A percentile compares a stretch with the other conserved stretches of the same genome.
Evolutionary conservation across 2,888 invertebrate genomes (phyloP).

Genomic region (Lycocerus yunnanus): DNA sequence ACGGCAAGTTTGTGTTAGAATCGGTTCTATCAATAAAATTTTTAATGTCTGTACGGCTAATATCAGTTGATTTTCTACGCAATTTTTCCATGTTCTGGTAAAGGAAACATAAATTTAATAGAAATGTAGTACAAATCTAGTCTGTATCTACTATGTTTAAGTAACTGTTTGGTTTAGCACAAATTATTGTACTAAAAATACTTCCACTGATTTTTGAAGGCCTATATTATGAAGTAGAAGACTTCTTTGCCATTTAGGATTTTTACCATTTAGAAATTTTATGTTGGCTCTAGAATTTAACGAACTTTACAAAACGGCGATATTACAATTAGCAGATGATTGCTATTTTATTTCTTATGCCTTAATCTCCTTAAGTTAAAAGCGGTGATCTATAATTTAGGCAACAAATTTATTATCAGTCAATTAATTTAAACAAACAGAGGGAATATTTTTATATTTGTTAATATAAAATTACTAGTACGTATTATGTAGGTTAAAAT

Average conservation of each 20-base stretch:
- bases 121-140: background rate
- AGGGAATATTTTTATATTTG: constrained; percentile 9
- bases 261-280: too few relatives aligned
- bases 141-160: background rate
- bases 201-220: background rate
- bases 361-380: background rate
- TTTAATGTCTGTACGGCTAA: background rate
- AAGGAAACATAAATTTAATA: background rate
- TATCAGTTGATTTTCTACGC: background rate
- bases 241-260: too few relatives aligned
- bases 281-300: too few relatives aligned
- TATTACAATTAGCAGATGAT: background rate
- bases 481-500: background rate
- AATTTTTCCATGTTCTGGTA: background rate
- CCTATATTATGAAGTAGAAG: too few relatives aligned
- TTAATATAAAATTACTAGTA: background rate
- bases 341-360: background rate
- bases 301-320: too few relatives aligned
- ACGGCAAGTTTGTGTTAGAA: background rate
- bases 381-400: background rate
- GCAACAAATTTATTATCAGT: constrained; percentile 11
- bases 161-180: background rate
- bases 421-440: constrained; percentile 19
- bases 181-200: background rate
- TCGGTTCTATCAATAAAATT: too few relatives aligned